Percentiles rank a stretch among this genome's conserved stretches.
These are phyloP conservation scores for Alaudala cheleensis DNA, from an alignment of 2,113 vertebrate genomes.

Conservation along the genomic window DNA sequence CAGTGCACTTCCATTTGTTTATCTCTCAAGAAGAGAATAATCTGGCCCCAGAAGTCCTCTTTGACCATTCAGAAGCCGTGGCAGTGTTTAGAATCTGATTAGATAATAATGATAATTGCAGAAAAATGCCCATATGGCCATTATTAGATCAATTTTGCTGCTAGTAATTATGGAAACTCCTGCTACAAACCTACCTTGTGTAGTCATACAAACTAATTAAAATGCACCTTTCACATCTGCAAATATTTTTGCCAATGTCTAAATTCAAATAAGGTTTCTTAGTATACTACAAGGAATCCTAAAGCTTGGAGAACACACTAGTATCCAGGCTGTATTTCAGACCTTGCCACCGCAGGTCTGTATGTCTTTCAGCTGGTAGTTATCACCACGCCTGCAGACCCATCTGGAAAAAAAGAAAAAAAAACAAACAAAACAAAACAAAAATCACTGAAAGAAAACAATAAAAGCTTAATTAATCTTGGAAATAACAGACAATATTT, in stretches of 20 bases:
- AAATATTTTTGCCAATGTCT: slow-evolving; percentile 51
- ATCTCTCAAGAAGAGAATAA: background rate
- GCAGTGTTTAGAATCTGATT: background rate
- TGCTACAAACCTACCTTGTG: slow-evolving; percentile 26
- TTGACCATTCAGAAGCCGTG: background rate
- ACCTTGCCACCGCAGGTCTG: background rate
- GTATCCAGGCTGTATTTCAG: background rate
- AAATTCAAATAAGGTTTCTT: slow-evolving; percentile 9
- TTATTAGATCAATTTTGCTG: background rate
- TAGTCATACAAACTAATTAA: slow-evolving; percentile 59
- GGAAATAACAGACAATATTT: background rate
- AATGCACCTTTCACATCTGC: slow-evolving; percentile 52
- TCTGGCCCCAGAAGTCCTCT: background rate
- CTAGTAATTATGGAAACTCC: background rate
- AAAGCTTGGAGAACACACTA: background rate
- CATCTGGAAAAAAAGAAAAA: background rate
- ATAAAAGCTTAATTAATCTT: background rate
- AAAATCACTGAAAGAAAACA: background rate
- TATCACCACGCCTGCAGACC: background rate
- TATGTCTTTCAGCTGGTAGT: background rate
- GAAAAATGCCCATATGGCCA: background rate
- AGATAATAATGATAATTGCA: slow-evolving; percentile 51
- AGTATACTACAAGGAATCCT: background rate
- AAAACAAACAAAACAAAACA: background rate
- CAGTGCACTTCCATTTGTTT: background rate